phyloP scores from a whole-genome alignment of 2,888 invertebrate species.

The Morinoia aosen region DNA sequence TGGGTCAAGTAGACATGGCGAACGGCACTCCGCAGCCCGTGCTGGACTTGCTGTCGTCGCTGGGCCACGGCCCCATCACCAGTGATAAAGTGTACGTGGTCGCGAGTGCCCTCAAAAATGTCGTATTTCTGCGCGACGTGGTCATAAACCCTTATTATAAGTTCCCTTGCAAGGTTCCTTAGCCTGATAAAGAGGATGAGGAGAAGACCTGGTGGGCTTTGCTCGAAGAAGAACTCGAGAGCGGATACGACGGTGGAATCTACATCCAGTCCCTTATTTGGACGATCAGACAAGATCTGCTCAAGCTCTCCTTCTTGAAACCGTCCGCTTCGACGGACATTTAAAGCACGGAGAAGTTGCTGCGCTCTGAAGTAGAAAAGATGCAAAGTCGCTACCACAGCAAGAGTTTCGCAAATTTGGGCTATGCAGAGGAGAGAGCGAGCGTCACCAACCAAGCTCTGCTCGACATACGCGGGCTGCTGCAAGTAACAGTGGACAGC shows the following conservation, averaged over 20 bases:
- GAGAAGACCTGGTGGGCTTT: not conserved
- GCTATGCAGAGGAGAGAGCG: no score
- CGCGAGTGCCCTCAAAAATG: conserved; percentile 18
- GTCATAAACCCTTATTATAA: conserved; percentile 46
- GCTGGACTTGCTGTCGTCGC: not conserved
- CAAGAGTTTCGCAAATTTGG: not conserved
- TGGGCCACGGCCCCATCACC: not conserved
- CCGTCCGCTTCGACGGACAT: not conserved
- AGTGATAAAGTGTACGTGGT: conserved; percentile 33
- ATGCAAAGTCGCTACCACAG: not conserved
- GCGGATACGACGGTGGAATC: not conserved
- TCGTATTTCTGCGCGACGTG: conserved; percentile 21
- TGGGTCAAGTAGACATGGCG: not conserved
- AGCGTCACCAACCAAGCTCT: not conserved
- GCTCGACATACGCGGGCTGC: not conserved
- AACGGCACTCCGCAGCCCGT: not conserved
- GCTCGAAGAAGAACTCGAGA: conserved; percentile 13
- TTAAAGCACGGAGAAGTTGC: not conserved
- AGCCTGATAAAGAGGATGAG: not conserved
- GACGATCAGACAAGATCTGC: not conserved
- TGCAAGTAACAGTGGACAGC: conserved; percentile 40
- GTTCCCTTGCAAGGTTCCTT: not conserved
- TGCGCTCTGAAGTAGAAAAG: not conserved
- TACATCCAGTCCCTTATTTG: not conserved
- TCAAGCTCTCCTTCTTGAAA: not conserved